Evolutionary conservation across 2,797 vertebrate species (phyloP), one percentile per base, ranked within the genome.

Genomic region (Enteromius unitaeniatus): DNA sequence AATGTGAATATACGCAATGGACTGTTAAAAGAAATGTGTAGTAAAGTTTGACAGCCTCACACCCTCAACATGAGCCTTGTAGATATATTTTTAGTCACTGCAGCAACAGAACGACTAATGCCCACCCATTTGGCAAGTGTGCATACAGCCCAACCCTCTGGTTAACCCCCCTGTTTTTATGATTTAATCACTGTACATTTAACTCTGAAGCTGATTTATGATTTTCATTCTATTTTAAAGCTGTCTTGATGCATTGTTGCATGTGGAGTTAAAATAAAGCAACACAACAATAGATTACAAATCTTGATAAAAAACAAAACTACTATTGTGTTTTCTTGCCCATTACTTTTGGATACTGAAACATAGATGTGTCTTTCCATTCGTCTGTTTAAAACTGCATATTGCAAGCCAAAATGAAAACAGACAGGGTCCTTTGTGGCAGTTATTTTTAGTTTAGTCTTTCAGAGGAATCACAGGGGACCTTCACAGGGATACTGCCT

Each of bases 401-500:
- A 87, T 83, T 89, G 76, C 85, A 85, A 92, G 91, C 89, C 83
- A 87, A 84, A 68, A 86, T 86, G 90, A 90, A 89, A 78, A 74
- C 88, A 88, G 88, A 82, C 87, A 89, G 92, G 86, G 86, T 73
- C 55, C 89, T 80, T 88, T 90, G 90, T 90, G 73, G 85, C 67
- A 55, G 87, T 90, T 95, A 95, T 95, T 95, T 95, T 94, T 95
- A 95, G 93, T 81, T 85, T 89, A 89, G 93, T 93, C 91, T 91
- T 90, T 91, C 31, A 42, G 85, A 88, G 90, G 87, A 86, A 84
- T 47, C 88, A 87, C 89, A 84, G 83, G 73, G 80, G 83, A 83
- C 87, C 64, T 91, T 81, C 31, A 74, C 88, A 89, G 88, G 90
- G 89, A 72, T 82, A 78, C 81, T 73, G 77, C 49, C 90, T 88